Conservation (phyloP, 2,113 vertebrate genomes). For the Malaclemys terrapin region DNA sequence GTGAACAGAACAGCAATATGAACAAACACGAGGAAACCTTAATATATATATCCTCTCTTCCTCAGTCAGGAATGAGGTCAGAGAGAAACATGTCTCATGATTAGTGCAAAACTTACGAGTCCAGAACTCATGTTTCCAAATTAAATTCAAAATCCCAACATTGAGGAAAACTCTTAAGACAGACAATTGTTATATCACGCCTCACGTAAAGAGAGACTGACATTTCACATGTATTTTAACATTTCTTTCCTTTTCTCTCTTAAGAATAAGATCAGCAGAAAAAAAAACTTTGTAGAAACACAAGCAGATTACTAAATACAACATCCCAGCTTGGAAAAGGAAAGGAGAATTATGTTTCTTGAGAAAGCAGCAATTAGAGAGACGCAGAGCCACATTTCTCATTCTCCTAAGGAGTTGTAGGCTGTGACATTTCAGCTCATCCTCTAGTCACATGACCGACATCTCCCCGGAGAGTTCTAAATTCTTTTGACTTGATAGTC, state of each 20-base stretch:
- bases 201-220: slow-evolving; percentile 3
- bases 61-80: background rate
- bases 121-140: background rate
- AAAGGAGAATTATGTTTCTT: background rate
- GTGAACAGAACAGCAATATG: background rate
- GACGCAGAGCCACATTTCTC: background rate
- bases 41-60: background rate
- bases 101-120: background rate
- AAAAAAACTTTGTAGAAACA: background rate
- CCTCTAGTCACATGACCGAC: slow-evolving; percentile 27
- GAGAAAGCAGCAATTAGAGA: background rate
- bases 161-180: background rate
- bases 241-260: background rate
- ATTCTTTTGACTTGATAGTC: slow-evolving; percentile 1
- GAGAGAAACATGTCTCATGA: background rate
- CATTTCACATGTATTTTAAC: background rate
- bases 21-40: background rate
- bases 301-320: background rate
- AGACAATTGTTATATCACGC: background rate
- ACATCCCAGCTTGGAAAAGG: background rate
- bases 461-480: background rate
- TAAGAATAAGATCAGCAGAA: background rate
- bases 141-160: background rate
- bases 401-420: background rate
- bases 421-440: slow-evolving; percentile 37